phyloP scores from a whole-genome alignment of 2,888 invertebrate genomes.

The Byasa hedistus region DNA sequence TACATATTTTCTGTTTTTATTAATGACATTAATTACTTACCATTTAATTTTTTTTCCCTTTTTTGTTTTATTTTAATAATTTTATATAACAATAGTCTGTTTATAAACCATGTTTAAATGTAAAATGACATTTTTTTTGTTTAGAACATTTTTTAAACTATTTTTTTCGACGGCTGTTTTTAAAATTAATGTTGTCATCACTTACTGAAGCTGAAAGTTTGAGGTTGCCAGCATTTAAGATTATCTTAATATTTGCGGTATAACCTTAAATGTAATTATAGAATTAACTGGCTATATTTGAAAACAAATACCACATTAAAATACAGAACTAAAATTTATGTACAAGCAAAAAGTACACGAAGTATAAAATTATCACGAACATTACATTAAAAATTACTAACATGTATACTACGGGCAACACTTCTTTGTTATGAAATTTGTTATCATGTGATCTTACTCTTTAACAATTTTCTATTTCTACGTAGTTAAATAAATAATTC shows the following conservation, averaged over 20 bases:
- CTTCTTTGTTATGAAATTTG: too few relatives aligned
- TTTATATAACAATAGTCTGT: conserved; percentile 1
- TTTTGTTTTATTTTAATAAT: conserved; percentile 12
- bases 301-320: not conserved
- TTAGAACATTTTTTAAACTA: conserved; percentile 22
- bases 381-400: too few relatives aligned
- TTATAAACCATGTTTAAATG: conserved; percentile 15
- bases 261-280: not conserved
- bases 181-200: conserved; percentile 11
- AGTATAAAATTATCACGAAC: too few relatives aligned
- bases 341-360: too few relatives aligned
- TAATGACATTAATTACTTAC: not conserved
- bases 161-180: conserved; percentile 10
- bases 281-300: not conserved
- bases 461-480: too few relatives aligned
- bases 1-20: not conserved
- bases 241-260: not conserved
- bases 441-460: too few relatives aligned
- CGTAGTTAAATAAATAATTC: too few relatives aligned
- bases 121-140: conserved; percentile 10
- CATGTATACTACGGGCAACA: too few relatives aligned
- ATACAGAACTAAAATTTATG: too few relatives aligned
- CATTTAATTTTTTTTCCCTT: conserved; percentile 11
- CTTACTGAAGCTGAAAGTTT: not conserved
- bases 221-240: not conserved